A percentile compares a stretch with the other conserved stretches of the same genome.
Evolutionary conservation across 2,888 invertebrate species (phyloP).

Genomic region (Ophraella communa): DNA sequence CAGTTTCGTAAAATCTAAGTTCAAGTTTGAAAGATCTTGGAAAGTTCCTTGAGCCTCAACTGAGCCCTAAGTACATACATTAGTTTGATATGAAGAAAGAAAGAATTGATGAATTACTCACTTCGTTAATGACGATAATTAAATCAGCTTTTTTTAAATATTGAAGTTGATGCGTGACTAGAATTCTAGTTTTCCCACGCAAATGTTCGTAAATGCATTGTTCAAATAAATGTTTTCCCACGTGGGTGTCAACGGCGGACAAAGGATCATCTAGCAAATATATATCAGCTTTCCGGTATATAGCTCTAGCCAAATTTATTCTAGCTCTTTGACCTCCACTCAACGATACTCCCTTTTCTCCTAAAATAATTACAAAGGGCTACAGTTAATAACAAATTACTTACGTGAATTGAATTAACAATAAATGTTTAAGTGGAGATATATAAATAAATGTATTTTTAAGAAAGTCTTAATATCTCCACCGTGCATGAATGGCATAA

Average conservation of each 20-base stretch:
- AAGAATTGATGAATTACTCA: constrained; percentile 38
- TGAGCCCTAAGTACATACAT: constrained; percentile 53
- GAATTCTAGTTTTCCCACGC: constrained; percentile 66
- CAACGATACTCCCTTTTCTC: constrained; percentile 78
- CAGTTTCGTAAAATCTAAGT: constrained; percentile 23
- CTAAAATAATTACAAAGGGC: constrained; percentile 39
- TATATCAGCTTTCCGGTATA: constrained; percentile 78
- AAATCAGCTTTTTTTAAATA: constrained; percentile 65
- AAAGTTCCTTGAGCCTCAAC: constrained; percentile 60
- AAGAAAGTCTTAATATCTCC: too few species aligned
- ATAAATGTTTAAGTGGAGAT: too few species aligned
- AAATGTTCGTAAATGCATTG: constrained; percentile 70
- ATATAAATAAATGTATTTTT: too few species aligned
- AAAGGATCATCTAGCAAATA: constrained; percentile 83
- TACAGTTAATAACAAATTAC: too few species aligned
- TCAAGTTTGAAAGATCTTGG: constrained; percentile 52
- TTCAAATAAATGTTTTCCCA: constrained; percentile 77
- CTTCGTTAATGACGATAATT: constrained; percentile 64
- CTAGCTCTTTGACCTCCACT: constrained; percentile 85
- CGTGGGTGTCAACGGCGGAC: constrained; percentile 80
- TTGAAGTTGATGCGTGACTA: constrained; percentile 77
- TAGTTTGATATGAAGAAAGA: neutral
- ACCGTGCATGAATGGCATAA: too few species aligned
- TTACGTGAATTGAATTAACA: too few species aligned
- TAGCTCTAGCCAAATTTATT: constrained; percentile 77